Conservation (phyloP, 1,140 invertebrate genomes). For the Temnothorax longispinosus region DNA sequence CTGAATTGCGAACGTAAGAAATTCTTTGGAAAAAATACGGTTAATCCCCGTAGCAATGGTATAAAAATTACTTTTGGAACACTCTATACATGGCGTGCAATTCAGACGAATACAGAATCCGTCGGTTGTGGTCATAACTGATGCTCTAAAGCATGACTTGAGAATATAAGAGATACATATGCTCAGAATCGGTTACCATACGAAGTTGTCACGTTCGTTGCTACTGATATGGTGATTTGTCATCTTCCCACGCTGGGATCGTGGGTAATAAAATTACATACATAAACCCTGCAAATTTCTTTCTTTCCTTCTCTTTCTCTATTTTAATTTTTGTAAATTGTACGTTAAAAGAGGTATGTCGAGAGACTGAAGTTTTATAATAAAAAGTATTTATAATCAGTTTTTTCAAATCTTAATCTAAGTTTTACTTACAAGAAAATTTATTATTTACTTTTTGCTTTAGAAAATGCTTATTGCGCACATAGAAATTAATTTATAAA, state of each 20-base stretch:
- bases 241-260: background rate
- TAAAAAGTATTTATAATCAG: background rate
- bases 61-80: conserved; percentile 29
- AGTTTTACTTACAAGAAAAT: background rate
- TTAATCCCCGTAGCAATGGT: background rate
- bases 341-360: background rate
- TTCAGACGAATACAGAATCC: conserved; percentile 39
- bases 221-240: conserved; percentile 50
- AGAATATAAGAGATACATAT: conserved; percentile 47
- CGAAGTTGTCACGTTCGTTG: background rate
- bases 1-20: background rate
- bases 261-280: conserved; percentile 3
- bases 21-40: background rate
- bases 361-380: background rate
- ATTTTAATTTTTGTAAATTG: background rate
- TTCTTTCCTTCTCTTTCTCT: background rate
- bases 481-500: conserved; percentile 8
- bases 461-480: background rate
- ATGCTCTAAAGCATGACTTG: conserved; percentile 44
- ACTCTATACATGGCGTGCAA: conserved; percentile 34
- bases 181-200: conserved; percentile 20
- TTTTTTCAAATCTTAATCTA: background rate
- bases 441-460: background rate
- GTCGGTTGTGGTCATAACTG: conserved; percentile 5
- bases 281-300: background rate